Conservation (phyloP, 2,888 invertebrate species). For the Hartigia nigra region DNA sequence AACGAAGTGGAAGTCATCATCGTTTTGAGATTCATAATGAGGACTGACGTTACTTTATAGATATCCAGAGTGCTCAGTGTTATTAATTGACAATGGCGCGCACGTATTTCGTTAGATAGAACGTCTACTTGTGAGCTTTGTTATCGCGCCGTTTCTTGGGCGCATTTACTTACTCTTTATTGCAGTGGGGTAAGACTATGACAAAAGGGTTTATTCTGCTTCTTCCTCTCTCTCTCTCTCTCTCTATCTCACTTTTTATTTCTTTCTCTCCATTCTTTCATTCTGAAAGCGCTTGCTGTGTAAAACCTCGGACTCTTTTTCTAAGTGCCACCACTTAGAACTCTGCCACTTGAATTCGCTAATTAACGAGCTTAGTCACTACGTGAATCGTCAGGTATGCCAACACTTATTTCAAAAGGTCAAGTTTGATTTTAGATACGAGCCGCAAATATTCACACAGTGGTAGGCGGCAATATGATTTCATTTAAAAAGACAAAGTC, state of each 20-base stretch:
- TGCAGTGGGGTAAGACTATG: constrained; percentile 2
- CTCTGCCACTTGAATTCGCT: constrained; percentile 37
- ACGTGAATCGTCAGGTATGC: not conserved
- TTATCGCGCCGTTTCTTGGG: constrained; percentile 20
- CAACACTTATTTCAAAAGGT: not conserved
- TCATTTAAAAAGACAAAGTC: not conserved
- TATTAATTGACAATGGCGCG: not conserved
- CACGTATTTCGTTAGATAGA: constrained; percentile 4
- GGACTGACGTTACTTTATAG: not conserved
- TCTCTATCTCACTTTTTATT: not conserved
- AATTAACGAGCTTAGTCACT: constrained; percentile 42
- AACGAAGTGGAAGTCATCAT: not conserved
- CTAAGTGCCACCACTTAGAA: constrained; percentile 30
- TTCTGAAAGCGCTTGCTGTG: constrained; percentile 37
- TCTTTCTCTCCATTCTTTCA: constrained; percentile 31
- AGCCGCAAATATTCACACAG: not conserved
- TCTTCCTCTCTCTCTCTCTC: not conserved
- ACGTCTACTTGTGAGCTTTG: constrained; percentile 15
- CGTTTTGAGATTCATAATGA: not conserved
- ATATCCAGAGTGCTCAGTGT: not conserved
- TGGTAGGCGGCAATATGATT: not conserved
- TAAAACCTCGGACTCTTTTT: constrained; percentile 25
- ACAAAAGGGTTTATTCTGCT: not conserved
- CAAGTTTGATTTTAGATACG: not conserved
- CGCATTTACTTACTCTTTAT: constrained; percentile 17